Conservation (phyloP, 2,888 invertebrate genomes). For the Bhutanitis thaidina region DNA sequence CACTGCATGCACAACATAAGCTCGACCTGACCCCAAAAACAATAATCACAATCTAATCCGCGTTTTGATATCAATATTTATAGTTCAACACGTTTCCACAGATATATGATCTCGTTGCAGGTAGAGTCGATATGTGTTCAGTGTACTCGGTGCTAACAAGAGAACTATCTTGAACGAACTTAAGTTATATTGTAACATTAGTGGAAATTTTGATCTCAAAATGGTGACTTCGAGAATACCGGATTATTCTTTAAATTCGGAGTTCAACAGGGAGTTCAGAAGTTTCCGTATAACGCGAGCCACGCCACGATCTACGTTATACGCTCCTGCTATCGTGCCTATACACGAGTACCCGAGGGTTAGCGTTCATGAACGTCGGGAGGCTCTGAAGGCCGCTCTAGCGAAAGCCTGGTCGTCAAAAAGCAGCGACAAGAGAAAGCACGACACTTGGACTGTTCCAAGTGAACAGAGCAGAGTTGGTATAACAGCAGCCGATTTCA, state of each 20-base stretch:
- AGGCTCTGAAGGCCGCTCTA: constrained; percentile 73
- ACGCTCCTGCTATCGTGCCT: constrained; percentile 78
- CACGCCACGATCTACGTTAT: constrained; percentile 71
- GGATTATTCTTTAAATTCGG: constrained; percentile 81
- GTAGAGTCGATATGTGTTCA: constrained; percentile 76
- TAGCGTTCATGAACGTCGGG: constrained; percentile 76
- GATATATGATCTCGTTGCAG: constrained; percentile 38
- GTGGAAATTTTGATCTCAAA: constrained; percentile 77
- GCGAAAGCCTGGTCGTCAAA: constrained; percentile 75
- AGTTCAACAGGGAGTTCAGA: constrained; percentile 81
- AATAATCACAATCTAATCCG: background rate
- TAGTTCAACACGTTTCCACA: constrained; percentile 51
- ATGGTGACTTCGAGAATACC: constrained; percentile 83
- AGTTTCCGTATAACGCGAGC: constrained; percentile 78
- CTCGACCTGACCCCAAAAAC: constrained; percentile 35
- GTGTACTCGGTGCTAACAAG: constrained; percentile 67
- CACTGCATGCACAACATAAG: constrained; percentile 19
- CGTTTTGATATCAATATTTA: constrained; percentile 19
- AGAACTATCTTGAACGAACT: constrained; percentile 52
- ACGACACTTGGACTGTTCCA: constrained; percentile 69
- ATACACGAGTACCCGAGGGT: constrained; percentile 82
- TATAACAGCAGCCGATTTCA: constrained; percentile 59
- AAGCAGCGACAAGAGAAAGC: constrained; percentile 65
- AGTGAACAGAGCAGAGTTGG: constrained; percentile 59
- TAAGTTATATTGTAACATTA: constrained; percentile 43